Evolutionary conservation across 2,113 vertebrate species (phyloP).

Genomic region (Tonatia bakeri): DNA sequence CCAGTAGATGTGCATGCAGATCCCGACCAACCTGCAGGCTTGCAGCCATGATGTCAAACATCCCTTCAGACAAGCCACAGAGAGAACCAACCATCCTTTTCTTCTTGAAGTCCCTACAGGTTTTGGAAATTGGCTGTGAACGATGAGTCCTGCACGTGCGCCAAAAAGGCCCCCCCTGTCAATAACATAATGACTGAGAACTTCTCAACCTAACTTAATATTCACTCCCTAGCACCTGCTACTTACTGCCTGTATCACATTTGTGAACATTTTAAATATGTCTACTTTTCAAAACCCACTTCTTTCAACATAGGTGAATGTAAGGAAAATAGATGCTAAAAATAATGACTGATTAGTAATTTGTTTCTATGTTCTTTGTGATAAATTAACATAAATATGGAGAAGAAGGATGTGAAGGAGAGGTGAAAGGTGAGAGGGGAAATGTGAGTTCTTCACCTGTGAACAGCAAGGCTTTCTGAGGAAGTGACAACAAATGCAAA

Average conservation of each 20-base stretch:
- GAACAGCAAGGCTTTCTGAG: neutral
- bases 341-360: neutral
- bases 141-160: neutral
- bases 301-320: neutral
- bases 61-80: neutral
- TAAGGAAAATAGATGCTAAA: neutral
- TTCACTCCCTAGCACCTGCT: neutral
- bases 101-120: neutral
- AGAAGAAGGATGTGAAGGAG: neutral
- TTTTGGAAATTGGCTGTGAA: neutral
- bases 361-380: neutral
- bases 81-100: neutral
- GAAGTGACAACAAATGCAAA: neutral
- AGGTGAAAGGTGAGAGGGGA: neutral
- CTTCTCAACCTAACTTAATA: neutral
- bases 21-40: neutral
- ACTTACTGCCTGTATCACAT: neutral
- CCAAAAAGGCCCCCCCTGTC: neutral
- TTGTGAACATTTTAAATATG: neutral
- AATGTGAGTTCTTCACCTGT: neutral
- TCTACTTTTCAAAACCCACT: neutral
- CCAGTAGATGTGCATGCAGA: neutral
- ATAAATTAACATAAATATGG: neutral
- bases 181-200: neutral
- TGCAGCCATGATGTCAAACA: neutral